phyloP scores from a whole-genome alignment of 2,797 vertebrate genomes.

The Hirundo rustica region DNA sequence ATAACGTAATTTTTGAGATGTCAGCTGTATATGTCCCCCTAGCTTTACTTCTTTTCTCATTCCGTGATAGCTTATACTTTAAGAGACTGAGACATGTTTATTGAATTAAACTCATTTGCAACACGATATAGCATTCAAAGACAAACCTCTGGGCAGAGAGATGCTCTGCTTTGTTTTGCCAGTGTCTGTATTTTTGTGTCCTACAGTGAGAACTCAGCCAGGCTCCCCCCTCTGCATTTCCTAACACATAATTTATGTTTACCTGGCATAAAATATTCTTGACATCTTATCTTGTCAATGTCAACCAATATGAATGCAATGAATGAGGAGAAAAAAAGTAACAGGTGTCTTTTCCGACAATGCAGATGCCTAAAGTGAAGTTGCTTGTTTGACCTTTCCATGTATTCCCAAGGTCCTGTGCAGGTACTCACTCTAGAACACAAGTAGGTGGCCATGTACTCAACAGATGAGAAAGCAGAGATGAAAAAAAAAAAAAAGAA shows the following conservation, averaged over 20 bases:
- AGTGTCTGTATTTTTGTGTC: not conserved
- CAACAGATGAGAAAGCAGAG: not conserved
- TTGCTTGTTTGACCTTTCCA: not conserved
- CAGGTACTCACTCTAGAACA: not conserved
- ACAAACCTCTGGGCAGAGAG: not conserved
- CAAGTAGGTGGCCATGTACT: not conserved
- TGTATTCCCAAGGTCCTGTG: not conserved
- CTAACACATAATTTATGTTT: not conserved
- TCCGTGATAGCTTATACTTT: not conserved
- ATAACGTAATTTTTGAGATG: not conserved
- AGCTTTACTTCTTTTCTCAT: not conserved
- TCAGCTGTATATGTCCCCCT: not conserved
- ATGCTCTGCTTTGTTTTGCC: not conserved
- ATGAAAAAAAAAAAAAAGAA: not conserved
- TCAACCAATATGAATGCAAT: not conserved
- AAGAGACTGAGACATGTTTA: not conserved
- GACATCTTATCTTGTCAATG: not conserved
- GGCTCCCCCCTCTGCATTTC: not conserved
- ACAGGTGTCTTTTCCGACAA: not conserved
- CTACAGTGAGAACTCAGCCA: not conserved
- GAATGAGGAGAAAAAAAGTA: not conserved
- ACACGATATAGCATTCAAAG: not conserved
- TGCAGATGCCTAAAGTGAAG: not conserved
- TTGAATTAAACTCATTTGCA: not conserved
- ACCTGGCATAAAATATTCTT: not conserved